Evolutionary conservation across 1,140 invertebrate genomes (phyloP).

Genomic region (Anadara kagoshimensis): DNA sequence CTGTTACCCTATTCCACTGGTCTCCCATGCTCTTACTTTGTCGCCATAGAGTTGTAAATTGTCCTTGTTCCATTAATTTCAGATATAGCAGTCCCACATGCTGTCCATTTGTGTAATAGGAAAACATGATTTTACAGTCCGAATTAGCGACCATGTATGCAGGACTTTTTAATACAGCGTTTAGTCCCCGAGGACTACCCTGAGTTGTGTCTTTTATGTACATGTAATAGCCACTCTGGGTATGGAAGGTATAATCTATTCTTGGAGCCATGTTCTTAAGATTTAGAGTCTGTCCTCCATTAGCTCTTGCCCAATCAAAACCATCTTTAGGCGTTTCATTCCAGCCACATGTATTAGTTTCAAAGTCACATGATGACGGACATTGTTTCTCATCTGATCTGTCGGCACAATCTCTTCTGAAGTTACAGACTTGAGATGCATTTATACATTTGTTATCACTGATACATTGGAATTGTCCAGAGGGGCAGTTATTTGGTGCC

Average conservation of each 20-base stretch:
- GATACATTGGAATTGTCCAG: constrained; percentile 58
- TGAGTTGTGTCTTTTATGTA: constrained; percentile 52
- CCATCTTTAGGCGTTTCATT: constrained; percentile 43
- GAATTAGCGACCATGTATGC: constrained; percentile 41
- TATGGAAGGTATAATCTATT: constrained; percentile 43
- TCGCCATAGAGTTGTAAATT: constrained; percentile 39
- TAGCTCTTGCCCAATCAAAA: constrained; percentile 55
- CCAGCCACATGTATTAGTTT: constrained; percentile 57
- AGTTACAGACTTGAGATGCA: constrained; percentile 78
- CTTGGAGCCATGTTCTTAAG: constrained; percentile 44
- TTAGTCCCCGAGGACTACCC: constrained; percentile 32
- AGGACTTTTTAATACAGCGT: constrained; percentile 48
- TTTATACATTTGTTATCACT: constrained; percentile 55
- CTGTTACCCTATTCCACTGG: constrained; percentile 47
- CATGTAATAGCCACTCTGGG: constrained; percentile 53
- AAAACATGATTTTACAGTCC: constrained; percentile 77
- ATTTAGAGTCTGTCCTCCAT: constrained; percentile 37
- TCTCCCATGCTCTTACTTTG: constrained; percentile 22
- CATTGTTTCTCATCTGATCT: constrained; percentile 61
- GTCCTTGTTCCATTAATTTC: constrained; percentile 21
- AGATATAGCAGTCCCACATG: constrained; percentile 44
- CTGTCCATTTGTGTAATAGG: constrained; percentile 83
- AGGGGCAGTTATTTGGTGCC: constrained; percentile 48
- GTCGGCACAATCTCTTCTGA: constrained; percentile 77
- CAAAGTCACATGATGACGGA: constrained; percentile 54